Conservation (phyloP, 2,797 vertebrate species). For the Jordanella pulchra region DNA sequence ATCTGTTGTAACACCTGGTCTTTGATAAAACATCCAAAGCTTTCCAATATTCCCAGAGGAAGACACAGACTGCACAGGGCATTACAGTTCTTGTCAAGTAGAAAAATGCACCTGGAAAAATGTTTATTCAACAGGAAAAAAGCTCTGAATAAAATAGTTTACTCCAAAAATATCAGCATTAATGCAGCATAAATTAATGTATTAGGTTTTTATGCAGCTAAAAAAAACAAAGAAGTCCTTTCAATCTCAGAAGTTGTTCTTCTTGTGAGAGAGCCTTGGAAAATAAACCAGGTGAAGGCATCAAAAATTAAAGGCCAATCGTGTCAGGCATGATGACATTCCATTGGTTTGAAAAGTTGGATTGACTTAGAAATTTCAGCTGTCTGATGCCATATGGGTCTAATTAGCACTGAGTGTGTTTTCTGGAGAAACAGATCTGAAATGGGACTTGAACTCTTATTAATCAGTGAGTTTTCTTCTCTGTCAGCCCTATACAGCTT, state of each 20-base stretch:
- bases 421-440: conserved; percentile 79
- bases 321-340: conserved; percentile 75
- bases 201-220: not conserved
- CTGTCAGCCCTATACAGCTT: conserved; percentile 77
- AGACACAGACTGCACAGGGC: conserved; percentile 21
- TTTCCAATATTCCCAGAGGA: conserved; percentile 23
- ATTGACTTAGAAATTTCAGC: conserved; percentile 80
- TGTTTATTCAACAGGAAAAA: conserved; percentile 23
- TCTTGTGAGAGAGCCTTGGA: conserved; percentile 30
- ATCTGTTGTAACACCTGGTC: conserved; percentile 43
- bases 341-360: conserved; percentile 73
- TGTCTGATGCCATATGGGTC: conserved; percentile 78
- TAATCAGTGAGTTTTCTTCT: conserved; percentile 77
- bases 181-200: too few relatives aligned
- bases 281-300: conserved; percentile 67
- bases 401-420: conserved; percentile 82
- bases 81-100: conserved; percentile 28
- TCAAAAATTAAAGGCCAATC: conserved; percentile 61
- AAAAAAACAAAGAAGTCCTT: conserved; percentile 1
- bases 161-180: conserved; percentile 8
- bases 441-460: conserved; percentile 79
- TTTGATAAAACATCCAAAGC: conserved; percentile 48
- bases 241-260: conserved; percentile 12
- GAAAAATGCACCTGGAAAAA: conserved; percentile 27
- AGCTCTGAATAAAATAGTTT: conserved; percentile 8